Conservation (phyloP, 2,888 invertebrate species). For the Stenurella melanura region DNA sequence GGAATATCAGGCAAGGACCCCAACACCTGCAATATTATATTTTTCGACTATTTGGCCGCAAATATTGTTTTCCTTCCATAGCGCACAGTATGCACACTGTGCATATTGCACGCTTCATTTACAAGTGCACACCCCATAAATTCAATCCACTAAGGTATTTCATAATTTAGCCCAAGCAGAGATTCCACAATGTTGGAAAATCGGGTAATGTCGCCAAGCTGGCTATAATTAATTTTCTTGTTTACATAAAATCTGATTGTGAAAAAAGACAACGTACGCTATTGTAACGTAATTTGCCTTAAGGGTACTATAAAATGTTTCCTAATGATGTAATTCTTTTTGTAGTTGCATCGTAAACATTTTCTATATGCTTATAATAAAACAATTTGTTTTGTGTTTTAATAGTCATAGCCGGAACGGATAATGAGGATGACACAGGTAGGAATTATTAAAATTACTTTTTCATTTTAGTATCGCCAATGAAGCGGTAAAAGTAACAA, state of each 20-base stretch:
- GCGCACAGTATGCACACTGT: too few species aligned
- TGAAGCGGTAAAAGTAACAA: too few species aligned
- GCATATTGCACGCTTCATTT: background rate
- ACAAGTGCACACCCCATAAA: background rate
- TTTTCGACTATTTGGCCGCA: background rate
- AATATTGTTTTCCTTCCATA: conserved; percentile 8
- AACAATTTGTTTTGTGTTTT: conserved; percentile 22
- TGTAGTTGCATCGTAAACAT: background rate
- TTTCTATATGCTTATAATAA: conserved; percentile 9
- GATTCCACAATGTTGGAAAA: conserved; percentile 26
- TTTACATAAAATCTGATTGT: conserved; percentile 20
- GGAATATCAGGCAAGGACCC: too few species aligned
- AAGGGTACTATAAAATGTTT: conserved; percentile 24
- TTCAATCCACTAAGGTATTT: background rate
- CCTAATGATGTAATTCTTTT: conserved; percentile 14
- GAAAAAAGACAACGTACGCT: conserved; percentile 24
- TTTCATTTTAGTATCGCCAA: too few species aligned
- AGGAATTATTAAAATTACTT: background rate
- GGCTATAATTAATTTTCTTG: conserved; percentile 31
- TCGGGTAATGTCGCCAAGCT: background rate
- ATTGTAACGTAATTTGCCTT: conserved; percentile 31
- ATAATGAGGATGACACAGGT: conserved; percentile 39
- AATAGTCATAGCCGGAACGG: conserved; percentile 26
- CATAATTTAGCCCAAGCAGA: conserved; percentile 20
- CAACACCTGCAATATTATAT: too few species aligned